Evolutionary conservation across 2,113 vertebrate genomes (phyloP), one percentile per base, ranked within the genome.

Genomic region (Scytalopus superciliaris): DNA sequence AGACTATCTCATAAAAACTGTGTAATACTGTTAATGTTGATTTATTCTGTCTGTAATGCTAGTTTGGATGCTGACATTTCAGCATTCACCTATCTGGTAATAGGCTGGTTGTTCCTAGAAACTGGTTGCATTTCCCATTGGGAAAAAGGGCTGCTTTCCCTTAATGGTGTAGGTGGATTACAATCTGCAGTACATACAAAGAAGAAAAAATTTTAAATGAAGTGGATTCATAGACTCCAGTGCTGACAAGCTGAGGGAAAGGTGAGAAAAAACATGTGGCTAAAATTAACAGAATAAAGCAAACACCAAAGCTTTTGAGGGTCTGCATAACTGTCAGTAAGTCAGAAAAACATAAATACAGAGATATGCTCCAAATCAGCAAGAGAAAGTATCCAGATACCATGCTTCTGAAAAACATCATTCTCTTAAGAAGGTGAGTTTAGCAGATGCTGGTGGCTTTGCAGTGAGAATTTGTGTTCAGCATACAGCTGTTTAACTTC

Each of bases 221-320:
- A 80, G 57, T 85, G 42, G n/a, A 45, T 87, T 94, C 70, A 57
- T 63, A 76, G 62, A 53, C 76, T 94, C 30, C 42, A 87, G 37
- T 59, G 78, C 63, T 95, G 91, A 93, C 67, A 96, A 80, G 81
- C 60, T 57, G 74, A 80, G 50, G 73, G 81, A 90, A 87, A 90
- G 64, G 84, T 89, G 81, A 95, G 30, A 70, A 91, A 85, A 93
- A 66, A 17, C 39, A 87, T 4, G 14, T 93, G 87, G 75, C 74
- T 59, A 76, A 95, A 89, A 90, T 90, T 57, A 91, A 50, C 42
- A 80, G 74, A 85, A 87, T 66, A 87, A 88, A 90, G 45, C 67
- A 90, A 94, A 85, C 67, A 57, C 31, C 12, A 13, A 78, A 90
- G 45, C 16, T 87, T 93, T 82, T 83, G 77, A 91, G 40, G 50